A percentile compares a stretch with the other conserved stretches of the same genome.
These are phyloP conservation scores for Gorsachius magnificus DNA, from an alignment of 2,797 vertebrate species.

Conservation along the genomic window DNA sequence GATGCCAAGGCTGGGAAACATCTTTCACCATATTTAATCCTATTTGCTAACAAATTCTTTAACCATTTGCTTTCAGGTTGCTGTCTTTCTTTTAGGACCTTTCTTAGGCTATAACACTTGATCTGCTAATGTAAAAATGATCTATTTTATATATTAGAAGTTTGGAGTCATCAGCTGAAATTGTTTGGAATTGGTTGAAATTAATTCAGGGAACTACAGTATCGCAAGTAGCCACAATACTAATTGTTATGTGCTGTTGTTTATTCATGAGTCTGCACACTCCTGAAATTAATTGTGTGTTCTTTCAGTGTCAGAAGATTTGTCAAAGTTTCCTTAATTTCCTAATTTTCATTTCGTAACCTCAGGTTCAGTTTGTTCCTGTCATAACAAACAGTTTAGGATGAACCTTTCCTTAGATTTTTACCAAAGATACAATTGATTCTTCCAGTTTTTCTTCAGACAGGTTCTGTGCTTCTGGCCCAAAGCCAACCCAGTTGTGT, in stretches of 20 bases:
- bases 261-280: not conserved
- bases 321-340: not conserved
- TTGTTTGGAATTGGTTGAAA: not conserved
- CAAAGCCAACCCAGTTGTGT: not conserved
- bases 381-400: not conserved
- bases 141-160: not conserved
- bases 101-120: not conserved
- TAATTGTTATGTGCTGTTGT: not conserved
- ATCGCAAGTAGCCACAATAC: not conserved
- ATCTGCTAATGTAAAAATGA: not conserved
- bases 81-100: not conserved
- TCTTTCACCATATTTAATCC: constrained; percentile 5
- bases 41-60: not conserved
- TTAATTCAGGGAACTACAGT: not conserved
- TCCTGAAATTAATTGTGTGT: not conserved
- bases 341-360: not conserved
- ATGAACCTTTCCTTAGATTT: not conserved
- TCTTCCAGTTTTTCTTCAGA: not conserved
- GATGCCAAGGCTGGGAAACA: constrained; percentile 64
- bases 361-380: not conserved
- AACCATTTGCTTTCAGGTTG: constrained; percentile 19
- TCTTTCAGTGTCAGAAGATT: not conserved
- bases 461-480: not conserved
- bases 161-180: not conserved
- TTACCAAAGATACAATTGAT: not conserved